Conservation (phyloP, 1,140 invertebrate species). For the Popillia japonica region DNA sequence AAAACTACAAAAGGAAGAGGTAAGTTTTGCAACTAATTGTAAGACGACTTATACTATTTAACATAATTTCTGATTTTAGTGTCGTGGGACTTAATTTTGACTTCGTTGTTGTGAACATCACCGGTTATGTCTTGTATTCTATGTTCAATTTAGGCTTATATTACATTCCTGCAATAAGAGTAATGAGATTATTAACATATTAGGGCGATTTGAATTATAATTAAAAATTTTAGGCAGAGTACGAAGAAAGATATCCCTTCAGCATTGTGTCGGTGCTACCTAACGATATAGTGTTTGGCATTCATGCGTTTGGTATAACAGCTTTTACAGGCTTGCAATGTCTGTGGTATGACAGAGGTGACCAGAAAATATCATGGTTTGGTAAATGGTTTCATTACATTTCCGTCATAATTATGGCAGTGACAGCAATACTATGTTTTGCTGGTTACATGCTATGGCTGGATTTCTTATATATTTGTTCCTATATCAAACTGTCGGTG, state of each 20-base stretch:
- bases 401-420: background rate
- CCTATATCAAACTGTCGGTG: conserved; percentile 36
- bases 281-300: conserved; percentile 32
- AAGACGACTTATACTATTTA: background rate
- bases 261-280: conserved; percentile 16
- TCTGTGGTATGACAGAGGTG: conserved; percentile 27
- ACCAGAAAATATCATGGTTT: conserved; percentile 25
- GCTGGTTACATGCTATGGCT: conserved; percentile 3
- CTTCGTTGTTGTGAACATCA: conserved; percentile 87
- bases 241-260: background rate
- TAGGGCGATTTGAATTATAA: background rate
- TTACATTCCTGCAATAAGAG: conserved; percentile 81
- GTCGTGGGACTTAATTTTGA: conserved; percentile 97
- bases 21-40: conserved; percentile 51
- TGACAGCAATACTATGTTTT: background rate
- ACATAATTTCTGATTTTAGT: conserved; percentile 63
- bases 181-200: conserved; percentile 57
- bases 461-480: conserved; percentile 38
- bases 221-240: conserved; percentile 22
- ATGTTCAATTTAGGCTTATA: conserved; percentile 92
- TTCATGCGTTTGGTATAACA: conserved; percentile 27
- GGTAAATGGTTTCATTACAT: conserved; percentile 15
- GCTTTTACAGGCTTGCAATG: conserved; percentile 5
- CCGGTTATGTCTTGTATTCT: conserved; percentile 92
- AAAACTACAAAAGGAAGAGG: conserved; percentile 90